Conservation (phyloP, 2,888 invertebrate species). For the Rhagonycha lutea region DNA sequence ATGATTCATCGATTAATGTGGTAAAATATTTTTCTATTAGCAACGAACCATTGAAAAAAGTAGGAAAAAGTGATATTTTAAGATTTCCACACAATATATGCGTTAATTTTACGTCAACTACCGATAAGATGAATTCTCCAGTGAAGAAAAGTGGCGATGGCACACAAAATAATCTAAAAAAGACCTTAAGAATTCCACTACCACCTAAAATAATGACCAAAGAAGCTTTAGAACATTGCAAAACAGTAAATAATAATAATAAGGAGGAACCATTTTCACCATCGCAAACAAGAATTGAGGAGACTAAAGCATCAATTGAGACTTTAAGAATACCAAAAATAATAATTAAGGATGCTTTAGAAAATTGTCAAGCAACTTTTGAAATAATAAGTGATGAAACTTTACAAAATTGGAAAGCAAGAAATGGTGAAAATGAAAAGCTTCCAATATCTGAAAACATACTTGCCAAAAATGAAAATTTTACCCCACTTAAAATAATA, state of each 20-base stretch:
- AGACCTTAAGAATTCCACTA: neutral
- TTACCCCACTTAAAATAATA: neutral
- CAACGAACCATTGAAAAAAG: neutral
- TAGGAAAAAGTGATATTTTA: neutral
- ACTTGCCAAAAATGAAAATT: neutral
- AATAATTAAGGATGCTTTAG: neutral
- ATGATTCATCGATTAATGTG: neutral
- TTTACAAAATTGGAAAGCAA: neutral
- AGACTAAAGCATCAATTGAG: neutral
- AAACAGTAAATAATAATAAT: too few species aligned
- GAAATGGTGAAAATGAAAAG: neutral
- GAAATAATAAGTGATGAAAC: too few species aligned
- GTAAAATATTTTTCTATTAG: neutral
- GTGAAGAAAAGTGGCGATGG: neutral
- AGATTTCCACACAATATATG: neutral
- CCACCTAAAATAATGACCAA: neutral
- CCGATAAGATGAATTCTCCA: neutral
- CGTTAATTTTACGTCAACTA: neutral
- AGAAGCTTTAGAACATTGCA: neutral
- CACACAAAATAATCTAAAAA: neutral
- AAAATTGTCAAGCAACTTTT: neutral
- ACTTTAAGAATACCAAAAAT: neutral
- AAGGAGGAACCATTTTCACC: neutral
- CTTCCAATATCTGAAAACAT: too few species aligned
- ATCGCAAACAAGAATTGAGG: too few species aligned